A percentile compares a stretch with the other conserved stretches of the same genome.
Conservation (phyloP, 2,797 vertebrate species). For the Intellagama lesueurii region DNA sequence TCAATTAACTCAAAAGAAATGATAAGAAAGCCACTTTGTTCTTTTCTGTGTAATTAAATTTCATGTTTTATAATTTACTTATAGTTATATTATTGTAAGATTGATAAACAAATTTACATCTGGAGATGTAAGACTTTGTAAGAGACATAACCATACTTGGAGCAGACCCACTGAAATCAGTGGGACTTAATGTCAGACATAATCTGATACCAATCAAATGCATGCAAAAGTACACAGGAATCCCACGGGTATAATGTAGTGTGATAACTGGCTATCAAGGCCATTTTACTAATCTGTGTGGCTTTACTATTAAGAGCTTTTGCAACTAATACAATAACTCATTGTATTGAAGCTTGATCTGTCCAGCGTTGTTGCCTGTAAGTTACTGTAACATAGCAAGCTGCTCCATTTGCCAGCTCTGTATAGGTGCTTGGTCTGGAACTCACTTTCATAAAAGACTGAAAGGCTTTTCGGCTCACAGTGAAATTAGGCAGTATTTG, state of each 20-base stretch:
- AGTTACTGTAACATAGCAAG: background rate
- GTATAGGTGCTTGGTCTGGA: background rate
- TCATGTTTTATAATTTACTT: background rate
- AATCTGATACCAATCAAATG: background rate
- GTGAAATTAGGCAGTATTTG: background rate
- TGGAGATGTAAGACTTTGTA: background rate
- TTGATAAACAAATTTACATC: background rate
- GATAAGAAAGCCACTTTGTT: conserved; percentile 53
- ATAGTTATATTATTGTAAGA: background rate
- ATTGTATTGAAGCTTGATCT: background rate
- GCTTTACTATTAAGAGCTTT: background rate
- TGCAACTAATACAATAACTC: background rate
- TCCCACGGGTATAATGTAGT: background rate
- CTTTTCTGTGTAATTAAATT: background rate
- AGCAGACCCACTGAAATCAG: background rate
- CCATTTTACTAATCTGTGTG: background rate
- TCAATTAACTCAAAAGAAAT: conserved; percentile 69
- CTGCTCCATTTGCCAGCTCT: background rate
- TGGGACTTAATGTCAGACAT: background rate
- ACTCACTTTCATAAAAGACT: background rate
- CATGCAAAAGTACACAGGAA: background rate
- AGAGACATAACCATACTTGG: background rate
- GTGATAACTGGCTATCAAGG: background rate
- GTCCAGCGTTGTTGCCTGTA: background rate
- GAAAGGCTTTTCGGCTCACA: background rate